phyloP scores from a whole-genome alignment of 2,888 invertebrate genomes.

The Philaethria dido region DNA sequence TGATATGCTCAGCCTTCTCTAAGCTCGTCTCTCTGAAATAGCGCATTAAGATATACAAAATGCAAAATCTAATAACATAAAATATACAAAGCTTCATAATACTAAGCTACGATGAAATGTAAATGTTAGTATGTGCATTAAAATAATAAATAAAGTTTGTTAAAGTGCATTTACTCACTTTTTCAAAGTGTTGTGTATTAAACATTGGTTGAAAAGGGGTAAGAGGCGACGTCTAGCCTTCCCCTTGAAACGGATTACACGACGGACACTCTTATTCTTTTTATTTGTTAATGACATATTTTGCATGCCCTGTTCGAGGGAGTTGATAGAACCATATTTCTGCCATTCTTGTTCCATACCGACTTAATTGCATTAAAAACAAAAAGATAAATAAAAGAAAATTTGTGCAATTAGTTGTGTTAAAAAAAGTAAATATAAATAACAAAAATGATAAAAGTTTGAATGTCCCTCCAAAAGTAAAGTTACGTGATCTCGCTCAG shows the following conservation, averaged over 20 bases:
- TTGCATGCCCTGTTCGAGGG: conserved; percentile 77
- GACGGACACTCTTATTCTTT: conserved; percentile 19
- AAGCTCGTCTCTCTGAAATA: conserved; percentile 62
- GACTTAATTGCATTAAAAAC: conserved; percentile 64
- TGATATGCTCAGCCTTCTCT: conserved; percentile 49
- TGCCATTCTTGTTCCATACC: conserved; percentile 86
- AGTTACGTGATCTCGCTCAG: conserved; percentile 39
- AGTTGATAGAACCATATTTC: conserved; percentile 85
- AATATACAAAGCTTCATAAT: conserved; percentile 14
- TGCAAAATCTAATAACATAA: conserved; percentile 15
- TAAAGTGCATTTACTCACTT: conserved; percentile 53
- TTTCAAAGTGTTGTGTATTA: conserved; percentile 43
- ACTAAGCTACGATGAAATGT: conserved; percentile 6
- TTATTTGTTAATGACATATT: conserved; percentile 83
- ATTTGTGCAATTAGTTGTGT: conserved; percentile 37
- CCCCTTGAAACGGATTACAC: conserved; percentile 13
- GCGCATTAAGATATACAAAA: conserved; percentile 44
- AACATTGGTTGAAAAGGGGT: conserved; percentile 52
- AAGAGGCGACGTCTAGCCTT: conserved; percentile 60
- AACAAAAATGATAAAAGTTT: conserved; percentile 41
- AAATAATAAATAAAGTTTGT: conserved; percentile 7
- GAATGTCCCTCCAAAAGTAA: conserved; percentile 33
- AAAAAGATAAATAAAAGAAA: conserved; percentile 52
- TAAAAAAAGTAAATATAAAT: conserved; percentile 9
- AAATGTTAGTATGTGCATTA: neutral